These are phyloP conservation scores for Malthinus flaveolus DNA, from an alignment of 2,888 invertebrate genomes.

Conservation along the genomic window DNA sequence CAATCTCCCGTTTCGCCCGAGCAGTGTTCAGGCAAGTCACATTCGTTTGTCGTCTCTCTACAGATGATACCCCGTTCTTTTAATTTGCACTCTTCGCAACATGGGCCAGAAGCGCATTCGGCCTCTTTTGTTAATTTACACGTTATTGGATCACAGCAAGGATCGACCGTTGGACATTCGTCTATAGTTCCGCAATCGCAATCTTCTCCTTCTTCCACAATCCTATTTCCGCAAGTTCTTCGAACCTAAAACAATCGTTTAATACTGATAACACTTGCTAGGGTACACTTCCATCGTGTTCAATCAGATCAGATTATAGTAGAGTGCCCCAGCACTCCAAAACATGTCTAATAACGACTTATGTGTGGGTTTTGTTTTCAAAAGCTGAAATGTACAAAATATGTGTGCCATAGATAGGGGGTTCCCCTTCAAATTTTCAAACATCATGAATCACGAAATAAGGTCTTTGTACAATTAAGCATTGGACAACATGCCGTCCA, in stretches of 20 bases:
- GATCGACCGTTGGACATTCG: constrained; percentile 84
- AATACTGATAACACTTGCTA: too few species aligned
- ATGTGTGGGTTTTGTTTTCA: too few species aligned
- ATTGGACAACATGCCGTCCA: too few species aligned
- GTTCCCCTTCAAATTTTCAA: too few species aligned
- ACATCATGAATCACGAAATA: too few species aligned
- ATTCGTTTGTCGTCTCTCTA: constrained; percentile 85
- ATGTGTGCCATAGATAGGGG: too few species aligned
- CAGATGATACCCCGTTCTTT: constrained; percentile 73
- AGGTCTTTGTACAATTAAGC: too few species aligned
- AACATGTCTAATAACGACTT: too few species aligned
- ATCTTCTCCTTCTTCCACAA: constrained; percentile 94
- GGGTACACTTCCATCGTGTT: too few species aligned
- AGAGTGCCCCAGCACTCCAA: too few species aligned
- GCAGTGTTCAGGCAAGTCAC: constrained; percentile 95
- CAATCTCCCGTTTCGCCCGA: constrained; percentile 88
- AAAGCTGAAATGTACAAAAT: too few species aligned
- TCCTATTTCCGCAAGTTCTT: constrained; percentile 90
- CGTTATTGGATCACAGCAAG: constrained; percentile 97
- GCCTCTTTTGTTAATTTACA: constrained; percentile 93
- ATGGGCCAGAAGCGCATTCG: constrained; percentile 90
- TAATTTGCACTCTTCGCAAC: constrained; percentile 90
- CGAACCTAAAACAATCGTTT: constrained; percentile 59
- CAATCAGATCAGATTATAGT: too few species aligned
- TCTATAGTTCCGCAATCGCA: constrained; percentile 95